Conservation (phyloP, 2,797 vertebrate species). For the Harpagifer antarcticus region DNA sequence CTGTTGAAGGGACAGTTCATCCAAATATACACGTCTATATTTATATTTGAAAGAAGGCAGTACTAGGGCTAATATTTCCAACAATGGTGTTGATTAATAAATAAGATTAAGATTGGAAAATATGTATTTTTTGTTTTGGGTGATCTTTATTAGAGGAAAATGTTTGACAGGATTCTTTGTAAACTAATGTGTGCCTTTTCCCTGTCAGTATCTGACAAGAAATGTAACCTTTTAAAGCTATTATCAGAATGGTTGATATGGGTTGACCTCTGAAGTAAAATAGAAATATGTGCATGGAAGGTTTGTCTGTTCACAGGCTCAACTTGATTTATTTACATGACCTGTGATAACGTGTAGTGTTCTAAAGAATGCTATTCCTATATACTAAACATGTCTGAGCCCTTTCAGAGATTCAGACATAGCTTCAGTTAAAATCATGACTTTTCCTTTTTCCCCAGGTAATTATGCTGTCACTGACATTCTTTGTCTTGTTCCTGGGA, state of each 20-base stretch:
- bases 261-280: not conserved
- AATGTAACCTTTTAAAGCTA: no score
- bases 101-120: no score
- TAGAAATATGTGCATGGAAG: not conserved
- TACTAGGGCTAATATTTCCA: no score
- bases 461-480: conserved; percentile 93
- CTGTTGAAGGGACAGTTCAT: no score
- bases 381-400: not conserved
- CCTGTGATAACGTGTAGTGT: not conserved
- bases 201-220: not conserved
- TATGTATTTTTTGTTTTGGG: no score
- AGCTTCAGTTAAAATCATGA: not conserved
- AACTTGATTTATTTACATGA: not conserved
- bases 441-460: conserved; percentile 82
- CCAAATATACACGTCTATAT: no score
- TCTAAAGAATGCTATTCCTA: not conserved
- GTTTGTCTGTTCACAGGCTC: not conserved
- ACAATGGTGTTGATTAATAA: no score
- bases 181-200: not conserved
- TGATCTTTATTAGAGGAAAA: no score
- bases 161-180: not conserved
- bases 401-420: not conserved
- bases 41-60: no score
- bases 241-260: not conserved
- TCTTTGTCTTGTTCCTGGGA: conserved; percentile 96